phyloP scores from a whole-genome alignment of 2,797 vertebrate species.

The Pelobates cultripes region DNA sequence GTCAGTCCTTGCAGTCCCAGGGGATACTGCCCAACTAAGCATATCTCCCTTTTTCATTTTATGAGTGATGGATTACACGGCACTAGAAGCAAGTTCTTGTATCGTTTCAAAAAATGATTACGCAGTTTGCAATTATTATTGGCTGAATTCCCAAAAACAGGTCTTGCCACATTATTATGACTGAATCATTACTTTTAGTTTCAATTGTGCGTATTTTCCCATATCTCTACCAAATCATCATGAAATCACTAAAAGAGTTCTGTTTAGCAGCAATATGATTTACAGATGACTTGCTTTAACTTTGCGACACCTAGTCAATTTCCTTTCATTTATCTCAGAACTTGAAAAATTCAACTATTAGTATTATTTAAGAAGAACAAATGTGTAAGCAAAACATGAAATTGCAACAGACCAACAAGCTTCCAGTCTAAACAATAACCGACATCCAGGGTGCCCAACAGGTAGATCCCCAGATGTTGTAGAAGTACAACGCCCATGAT shows the following conservation, averaged over 20 bases:
- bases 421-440: too few relatives aligned
- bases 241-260: neutral
- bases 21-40: conserved; percentile 7
- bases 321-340: too few relatives aligned
- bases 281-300: neutral
- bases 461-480: too few relatives aligned
- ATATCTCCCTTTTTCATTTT: conserved; percentile 11
- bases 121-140: neutral
- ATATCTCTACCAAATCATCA: neutral
- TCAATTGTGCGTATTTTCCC: neutral
- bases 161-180: neutral
- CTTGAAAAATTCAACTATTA: too few relatives aligned
- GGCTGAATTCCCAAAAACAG: conserved; percentile 12
- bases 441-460: too few relatives aligned
- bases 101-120: conserved; percentile 15
- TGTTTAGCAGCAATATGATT: neutral
- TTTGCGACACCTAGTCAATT: too few relatives aligned
- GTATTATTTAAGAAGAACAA: too few relatives aligned
- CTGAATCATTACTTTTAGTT: neutral
- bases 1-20: neutral
- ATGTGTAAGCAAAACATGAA: too few relatives aligned
- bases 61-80: neutral
- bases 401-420: too few relatives aligned
- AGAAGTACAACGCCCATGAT: too few relatives aligned
- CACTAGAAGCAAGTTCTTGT: neutral